phyloP scores from a whole-genome alignment of 2,113 vertebrate genomes.

The Thunnus thynnus region DNA sequence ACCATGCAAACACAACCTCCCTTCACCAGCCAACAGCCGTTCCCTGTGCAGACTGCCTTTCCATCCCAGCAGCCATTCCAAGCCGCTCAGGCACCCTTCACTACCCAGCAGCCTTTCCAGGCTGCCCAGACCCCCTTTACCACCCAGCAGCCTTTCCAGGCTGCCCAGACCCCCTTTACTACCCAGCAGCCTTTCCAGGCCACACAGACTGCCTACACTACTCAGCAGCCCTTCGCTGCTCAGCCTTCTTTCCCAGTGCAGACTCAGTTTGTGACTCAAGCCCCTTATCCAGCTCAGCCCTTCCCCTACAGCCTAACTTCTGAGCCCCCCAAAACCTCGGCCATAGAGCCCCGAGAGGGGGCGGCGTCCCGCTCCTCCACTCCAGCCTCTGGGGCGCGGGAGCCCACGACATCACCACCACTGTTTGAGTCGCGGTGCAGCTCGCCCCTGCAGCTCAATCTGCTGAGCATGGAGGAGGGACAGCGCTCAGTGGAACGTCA shows the following conservation, averaged over 20 bases:
- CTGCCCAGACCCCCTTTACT: conserved; percentile 65
- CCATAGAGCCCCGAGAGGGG: conserved; percentile 64
- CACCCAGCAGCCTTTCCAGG: conserved; percentile 77
- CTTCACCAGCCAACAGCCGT: conserved; percentile 76
- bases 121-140: conserved; percentile 59
- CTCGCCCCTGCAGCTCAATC: conserved; percentile 94
- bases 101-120: conserved; percentile 75
- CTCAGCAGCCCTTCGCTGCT: conserved; percentile 72
- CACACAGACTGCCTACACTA: conserved; percentile 54
- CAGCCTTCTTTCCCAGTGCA: conserved; percentile 81
- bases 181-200: conserved; percentile 74
- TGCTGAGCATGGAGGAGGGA: conserved; percentile 93
- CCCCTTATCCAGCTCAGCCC: conserved; percentile 67
- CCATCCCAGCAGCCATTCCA: conserved; percentile 76
- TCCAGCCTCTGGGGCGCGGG: conserved; percentile 73
- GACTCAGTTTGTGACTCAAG: conserved; percentile 72
- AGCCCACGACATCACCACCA: conserved; percentile 81
- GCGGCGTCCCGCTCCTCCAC: conserved; percentile 84
- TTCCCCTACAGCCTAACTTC: conserved; percentile 79
- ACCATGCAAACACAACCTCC: conserved; percentile 64
- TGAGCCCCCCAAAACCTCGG: conserved; percentile 74
- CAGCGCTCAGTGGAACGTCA: conserved; percentile 80
- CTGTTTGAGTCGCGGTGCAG: conserved; percentile 94
- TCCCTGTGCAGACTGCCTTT: conserved; percentile 71
- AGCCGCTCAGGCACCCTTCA: conserved; percentile 57